Evolutionary conservation across 2,888 invertebrate species (phyloP).

Genomic region (Drosophila seclusa): DNA sequence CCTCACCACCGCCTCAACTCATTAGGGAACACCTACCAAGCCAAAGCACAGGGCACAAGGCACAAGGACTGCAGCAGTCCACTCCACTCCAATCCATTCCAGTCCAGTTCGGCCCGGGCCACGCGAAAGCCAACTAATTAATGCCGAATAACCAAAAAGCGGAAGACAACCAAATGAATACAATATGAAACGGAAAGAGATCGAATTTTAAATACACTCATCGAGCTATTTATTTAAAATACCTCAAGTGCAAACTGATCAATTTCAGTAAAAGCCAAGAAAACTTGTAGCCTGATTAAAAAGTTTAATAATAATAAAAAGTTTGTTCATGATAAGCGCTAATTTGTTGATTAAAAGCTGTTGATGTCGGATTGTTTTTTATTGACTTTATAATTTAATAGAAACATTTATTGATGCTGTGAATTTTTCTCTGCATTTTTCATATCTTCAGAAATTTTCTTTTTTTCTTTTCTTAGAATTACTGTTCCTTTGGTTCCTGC

Average conservation of each 20-base stretch:
- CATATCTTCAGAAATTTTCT: background rate
- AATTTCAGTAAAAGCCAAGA: background rate
- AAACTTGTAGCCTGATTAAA: background rate
- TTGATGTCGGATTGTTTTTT: no score
- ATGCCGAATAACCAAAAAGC: conserved; percentile 58
- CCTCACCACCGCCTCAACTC: conserved; percentile 69
- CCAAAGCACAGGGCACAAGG: conserved; percentile 11
- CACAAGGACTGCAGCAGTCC: conserved; percentile 1
- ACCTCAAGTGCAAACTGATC: background rate
- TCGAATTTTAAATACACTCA: conserved; percentile 30
- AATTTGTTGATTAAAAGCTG: background rate
- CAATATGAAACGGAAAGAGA: conserved; percentile 8
- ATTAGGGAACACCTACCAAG: conserved; percentile 73
- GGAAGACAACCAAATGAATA: conserved; percentile 66
- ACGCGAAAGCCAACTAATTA: conserved; percentile 74
- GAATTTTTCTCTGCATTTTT: background rate
- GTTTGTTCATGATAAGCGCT: background rate
- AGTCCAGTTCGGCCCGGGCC: conserved; percentile 25
- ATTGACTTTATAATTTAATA: background rate
- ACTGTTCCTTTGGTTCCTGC: background rate
- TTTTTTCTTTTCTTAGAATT: no score
- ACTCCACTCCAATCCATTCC: background rate
- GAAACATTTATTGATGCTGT: accelerated
- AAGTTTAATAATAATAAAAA: background rate
- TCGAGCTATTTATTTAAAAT: background rate